Conservation (phyloP, 2,797 vertebrate genomes). For the Acrossocheilus wenchowensis region DNA sequence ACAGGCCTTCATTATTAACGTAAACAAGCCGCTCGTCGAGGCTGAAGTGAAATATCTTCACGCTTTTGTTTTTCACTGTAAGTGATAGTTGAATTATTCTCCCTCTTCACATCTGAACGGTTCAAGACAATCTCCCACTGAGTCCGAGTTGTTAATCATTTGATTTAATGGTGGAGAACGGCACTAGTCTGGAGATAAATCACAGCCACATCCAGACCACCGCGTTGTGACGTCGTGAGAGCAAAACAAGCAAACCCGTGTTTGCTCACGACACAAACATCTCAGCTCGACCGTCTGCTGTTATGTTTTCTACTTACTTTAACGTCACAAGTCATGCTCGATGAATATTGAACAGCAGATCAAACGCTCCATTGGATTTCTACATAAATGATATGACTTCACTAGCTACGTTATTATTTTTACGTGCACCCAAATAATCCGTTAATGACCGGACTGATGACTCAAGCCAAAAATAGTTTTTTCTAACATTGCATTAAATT, state of each 20-base stretch:
- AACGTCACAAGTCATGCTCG: neutral
- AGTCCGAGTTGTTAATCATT: conserved; percentile 77
- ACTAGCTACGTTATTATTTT: neutral
- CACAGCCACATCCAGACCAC: conserved; percentile 59
- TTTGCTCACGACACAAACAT: conserved; percentile 29
- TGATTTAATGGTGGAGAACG: conserved; percentile 76
- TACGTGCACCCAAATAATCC: neutral
- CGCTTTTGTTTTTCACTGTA: conserved; percentile 39
- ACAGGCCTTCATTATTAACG: conserved; percentile 34
- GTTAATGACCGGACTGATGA: neutral
- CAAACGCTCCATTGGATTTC: neutral
- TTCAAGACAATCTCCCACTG: conserved; percentile 67
- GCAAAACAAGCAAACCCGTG: conserved; percentile 62
- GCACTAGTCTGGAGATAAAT: conserved; percentile 74
- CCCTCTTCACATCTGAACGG: conserved; percentile 62
- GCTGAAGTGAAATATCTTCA: conserved; percentile 33
- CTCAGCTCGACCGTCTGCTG: neutral
- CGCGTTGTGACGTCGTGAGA: conserved; percentile 70
- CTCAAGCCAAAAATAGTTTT: neutral
- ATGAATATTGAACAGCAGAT: neutral
- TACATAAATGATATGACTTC: neutral
- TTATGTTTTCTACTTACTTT: neutral
- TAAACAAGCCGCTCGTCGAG: conserved; percentile 25
- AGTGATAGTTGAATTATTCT: conserved; percentile 52
- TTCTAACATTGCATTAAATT: neutral